Evolutionary conservation across 2,888 invertebrate species (phyloP).

Genomic region (Lathronympha strigana): DNA sequence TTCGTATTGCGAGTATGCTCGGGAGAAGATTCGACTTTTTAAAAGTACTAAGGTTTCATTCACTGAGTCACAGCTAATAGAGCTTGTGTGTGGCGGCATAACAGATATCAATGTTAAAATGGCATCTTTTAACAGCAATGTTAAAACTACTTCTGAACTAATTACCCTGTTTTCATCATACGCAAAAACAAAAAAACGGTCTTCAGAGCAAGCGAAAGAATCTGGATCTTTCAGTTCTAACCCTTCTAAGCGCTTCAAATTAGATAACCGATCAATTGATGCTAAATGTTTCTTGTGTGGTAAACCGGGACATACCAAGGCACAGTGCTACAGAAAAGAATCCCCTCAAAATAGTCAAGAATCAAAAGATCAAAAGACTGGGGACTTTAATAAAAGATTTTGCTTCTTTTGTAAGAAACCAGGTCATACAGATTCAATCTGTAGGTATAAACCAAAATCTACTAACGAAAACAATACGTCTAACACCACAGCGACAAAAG

Average conservation of each 20-base stretch:
- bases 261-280: background rate
- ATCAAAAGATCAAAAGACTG: too few relatives aligned
- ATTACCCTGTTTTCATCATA: background rate
- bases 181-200: background rate
- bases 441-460: background rate
- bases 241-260: background rate
- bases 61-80: conserved; percentile 43
- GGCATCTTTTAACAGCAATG: background rate
- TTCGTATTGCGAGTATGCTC: conserved; percentile 46
- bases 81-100: conserved; percentile 43
- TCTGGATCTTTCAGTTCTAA: too few relatives aligned
- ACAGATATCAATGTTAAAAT: background rate
- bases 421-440: background rate
- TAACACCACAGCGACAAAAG: background rate
- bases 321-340: too few relatives aligned
- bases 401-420: too few relatives aligned
- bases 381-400: too few relatives aligned
- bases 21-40: conserved; percentile 46
- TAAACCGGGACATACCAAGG: too few relatives aligned
- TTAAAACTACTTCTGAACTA: background rate
- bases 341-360: too few relatives aligned
- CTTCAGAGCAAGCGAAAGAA: too few relatives aligned
- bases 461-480: background rate
- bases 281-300: too few relatives aligned
- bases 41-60: background rate